Conservation (phyloP, 2,888 invertebrate genomes). For the Elegia similella region DNA sequence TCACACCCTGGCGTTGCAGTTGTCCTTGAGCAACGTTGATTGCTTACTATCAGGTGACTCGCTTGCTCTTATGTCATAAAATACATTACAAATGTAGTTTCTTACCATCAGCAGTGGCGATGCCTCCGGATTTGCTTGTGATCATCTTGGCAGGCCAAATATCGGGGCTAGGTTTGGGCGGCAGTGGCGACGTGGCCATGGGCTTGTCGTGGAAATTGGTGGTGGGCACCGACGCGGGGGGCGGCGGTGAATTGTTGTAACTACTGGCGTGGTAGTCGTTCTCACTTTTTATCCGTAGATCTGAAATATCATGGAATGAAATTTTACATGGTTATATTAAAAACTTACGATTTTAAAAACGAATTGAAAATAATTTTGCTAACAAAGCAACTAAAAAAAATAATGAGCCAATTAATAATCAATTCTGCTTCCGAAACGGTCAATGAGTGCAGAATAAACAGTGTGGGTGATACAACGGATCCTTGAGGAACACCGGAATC, state of each 20-base stretch:
- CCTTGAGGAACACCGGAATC: too few species aligned
- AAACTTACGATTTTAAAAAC: background rate
- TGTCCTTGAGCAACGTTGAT: too few species aligned
- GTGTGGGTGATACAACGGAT: too few species aligned
- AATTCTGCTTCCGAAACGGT: too few species aligned
- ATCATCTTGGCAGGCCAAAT: slow-evolving; percentile 84
- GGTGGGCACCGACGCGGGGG: slow-evolving; percentile 75
- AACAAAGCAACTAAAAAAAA: too few species aligned
- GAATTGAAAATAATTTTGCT: too few species aligned
- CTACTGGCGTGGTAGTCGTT: slow-evolving; percentile 76
- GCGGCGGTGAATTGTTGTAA: slow-evolving; percentile 82
- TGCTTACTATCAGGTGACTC: too few species aligned
- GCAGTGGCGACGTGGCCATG: slow-evolving; percentile 74
- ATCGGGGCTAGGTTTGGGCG: slow-evolving; percentile 82
- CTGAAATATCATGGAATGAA: slow-evolving; percentile 63
- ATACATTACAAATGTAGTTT: too few species aligned
- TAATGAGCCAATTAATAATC: too few species aligned
- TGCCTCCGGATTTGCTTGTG: slow-evolving; percentile 88
- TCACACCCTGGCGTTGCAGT: too few species aligned
- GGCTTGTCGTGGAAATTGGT: slow-evolving; percentile 73
- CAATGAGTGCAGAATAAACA: too few species aligned
- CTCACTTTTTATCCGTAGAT: slow-evolving; percentile 89
- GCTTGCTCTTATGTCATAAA: too few species aligned
- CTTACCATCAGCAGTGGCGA: slow-evolving; percentile 92
- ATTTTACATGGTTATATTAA: background rate